Evolutionary conservation across 2,113 vertebrate species (phyloP).

Genomic region (Willisornis vidua): DNA sequence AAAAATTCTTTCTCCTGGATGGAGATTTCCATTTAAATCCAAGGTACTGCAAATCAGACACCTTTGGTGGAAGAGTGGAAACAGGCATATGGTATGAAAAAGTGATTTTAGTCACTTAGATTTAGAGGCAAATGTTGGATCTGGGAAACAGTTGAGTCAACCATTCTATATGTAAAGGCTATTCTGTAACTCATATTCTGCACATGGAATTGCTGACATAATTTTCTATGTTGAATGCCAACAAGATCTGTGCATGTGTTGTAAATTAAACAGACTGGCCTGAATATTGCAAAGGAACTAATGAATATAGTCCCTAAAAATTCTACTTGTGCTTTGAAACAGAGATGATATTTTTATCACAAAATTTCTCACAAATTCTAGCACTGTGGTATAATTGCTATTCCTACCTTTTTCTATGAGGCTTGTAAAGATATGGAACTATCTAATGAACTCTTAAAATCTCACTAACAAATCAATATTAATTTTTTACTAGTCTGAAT

Average conservation of each 20-base stretch:
- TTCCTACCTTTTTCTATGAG: not conserved
- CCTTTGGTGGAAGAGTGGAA: not conserved
- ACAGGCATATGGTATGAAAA: accelerated
- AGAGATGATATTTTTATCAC: not conserved
- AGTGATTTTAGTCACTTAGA: not conserved
- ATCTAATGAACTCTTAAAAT: not conserved
- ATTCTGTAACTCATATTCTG: not conserved
- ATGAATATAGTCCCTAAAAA: not conserved
- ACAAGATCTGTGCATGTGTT: not conserved
- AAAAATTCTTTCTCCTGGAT: not conserved
- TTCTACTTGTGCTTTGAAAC: not conserved
- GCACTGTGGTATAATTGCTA: not conserved
- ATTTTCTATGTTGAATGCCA: not conserved
- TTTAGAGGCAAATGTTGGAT: not conserved
- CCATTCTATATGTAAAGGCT: not conserved
- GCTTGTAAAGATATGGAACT: not conserved
- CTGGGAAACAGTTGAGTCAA: not conserved
- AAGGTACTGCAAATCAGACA: accelerated
- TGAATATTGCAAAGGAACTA: not conserved
- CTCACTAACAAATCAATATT: not conserved
- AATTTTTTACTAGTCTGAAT: not conserved
- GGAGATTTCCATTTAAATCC: not conserved
- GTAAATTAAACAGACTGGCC: not conserved
- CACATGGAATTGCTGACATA: not conserved
- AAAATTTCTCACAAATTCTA: not conserved